Conservation (phyloP, 1,140 invertebrate genomes). For the Ceratina australensis region DNA sequence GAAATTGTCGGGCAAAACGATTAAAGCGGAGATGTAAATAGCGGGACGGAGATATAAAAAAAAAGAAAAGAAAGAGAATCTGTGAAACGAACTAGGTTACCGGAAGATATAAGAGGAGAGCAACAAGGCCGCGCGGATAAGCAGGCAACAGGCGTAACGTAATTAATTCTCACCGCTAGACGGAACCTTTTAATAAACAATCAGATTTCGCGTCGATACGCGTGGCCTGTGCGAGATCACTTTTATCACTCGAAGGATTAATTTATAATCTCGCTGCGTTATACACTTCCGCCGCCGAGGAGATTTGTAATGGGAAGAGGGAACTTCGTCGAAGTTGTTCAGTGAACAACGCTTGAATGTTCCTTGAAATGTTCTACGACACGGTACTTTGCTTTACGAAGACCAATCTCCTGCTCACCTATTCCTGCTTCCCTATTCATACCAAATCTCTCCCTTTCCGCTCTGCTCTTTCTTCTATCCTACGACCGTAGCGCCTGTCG, state of each 20-base stretch:
- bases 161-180: background rate
- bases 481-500: background rate
- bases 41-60: constrained; percentile 10
- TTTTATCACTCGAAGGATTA: too few relatives aligned
- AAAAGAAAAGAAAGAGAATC: background rate
- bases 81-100: constrained; percentile 19
- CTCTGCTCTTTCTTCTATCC: background rate
- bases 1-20: constrained; percentile 17
- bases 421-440: constrained; percentile 1
- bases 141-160: constrained; percentile 54
- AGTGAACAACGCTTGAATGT: constrained; percentile 6
- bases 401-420: constrained; percentile 14
- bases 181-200: constrained; percentile 71
- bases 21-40: constrained; percentile 31
- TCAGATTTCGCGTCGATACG: constrained; percentile 78
- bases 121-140: constrained; percentile 13
- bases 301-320: constrained; percentile 28
- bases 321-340: background rate
- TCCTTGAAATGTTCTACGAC: constrained; percentile 42
- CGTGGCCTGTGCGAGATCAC: constrained; percentile 60
- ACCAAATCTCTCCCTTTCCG: too few relatives aligned
- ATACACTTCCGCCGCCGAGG: background rate
- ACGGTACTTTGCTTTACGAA: constrained; percentile 29
- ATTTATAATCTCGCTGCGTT: too few relatives aligned
- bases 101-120: constrained; percentile 21